Base-by-base conservation (phyloP, 2,113 vertebrate species). In the Nothoprocta pentlandii region DNA sequence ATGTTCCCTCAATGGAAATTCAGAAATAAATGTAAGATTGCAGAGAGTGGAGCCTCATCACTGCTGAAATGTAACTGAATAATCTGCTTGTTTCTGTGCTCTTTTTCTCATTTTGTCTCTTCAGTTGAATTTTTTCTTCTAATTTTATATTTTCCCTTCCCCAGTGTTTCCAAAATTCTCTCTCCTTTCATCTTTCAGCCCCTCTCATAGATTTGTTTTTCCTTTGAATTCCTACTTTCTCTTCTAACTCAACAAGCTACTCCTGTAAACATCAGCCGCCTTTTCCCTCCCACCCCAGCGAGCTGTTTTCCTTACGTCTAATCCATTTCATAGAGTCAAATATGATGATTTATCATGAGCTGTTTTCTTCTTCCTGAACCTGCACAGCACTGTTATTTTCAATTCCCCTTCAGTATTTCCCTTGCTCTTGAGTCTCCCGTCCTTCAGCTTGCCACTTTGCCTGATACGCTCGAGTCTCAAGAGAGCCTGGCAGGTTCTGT, bases 351-450 rank as follows among this genome's bases (percentile, higher is more conserved):
- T 85, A 67, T 85, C 21, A 1, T 39, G 34, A 54, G 26, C 74
- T 81, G 28, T 67, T 92, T 21, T 67, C 11, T 69, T 83, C 49
- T 92, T n/a, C 39, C 68, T 46, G 47, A 46, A 59, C 78, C 41
- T 28, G 6, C 28, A 15, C 16, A 15, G 67, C 51, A 26, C 88
- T 90, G 85, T 94, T 90, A 92, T 92, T 96, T 96, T 83, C 61
- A 82, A 95, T 95, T 96, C 92, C 39, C 88, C 92, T 94, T 92
- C 61, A 70, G 83, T 96, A 78, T 86, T 96, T 94, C 26, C 76
- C 70, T 90, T 90, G 94, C 88, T 92, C 90, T 96, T 93, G 95
- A 90, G 83, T 28, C 88, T 71, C 0, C 0, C 94, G 88, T 96
- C 92, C 95, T 96, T 96, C 94, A 94, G 80, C 2, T 1, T 78